Base-by-base conservation (phyloP, 1,140 invertebrate genomes). In the Ceratina australensis region DNA sequence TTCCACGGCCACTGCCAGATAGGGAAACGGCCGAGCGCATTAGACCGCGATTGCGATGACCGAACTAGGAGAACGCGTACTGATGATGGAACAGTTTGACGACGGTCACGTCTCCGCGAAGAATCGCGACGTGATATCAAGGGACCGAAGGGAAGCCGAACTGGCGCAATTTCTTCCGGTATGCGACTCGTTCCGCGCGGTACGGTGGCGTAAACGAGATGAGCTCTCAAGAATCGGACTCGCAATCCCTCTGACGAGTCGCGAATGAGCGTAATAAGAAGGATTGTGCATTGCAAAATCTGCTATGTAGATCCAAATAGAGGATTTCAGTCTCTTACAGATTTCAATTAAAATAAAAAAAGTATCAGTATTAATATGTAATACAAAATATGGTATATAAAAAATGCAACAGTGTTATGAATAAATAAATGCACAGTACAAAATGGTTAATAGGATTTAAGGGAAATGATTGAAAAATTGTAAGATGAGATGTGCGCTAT, bases 51-150 rank as follows among this genome's bases (percentile, higher is more conserved):
- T 69, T 76, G 64, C 65, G 56, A 24, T 47, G 50, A 50, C 65
- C 73, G 56, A 76, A 50, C 24, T 69, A 57, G 28, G 33, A 42
- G 56, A 56, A 68, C 73, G 24, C 52, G 42, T n/a, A 26, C 52
- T 57, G 50, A 68, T 69, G 73, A 76, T 69, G 33, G 65, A 76
- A 69, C 65, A 47, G 73, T 67, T 76, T 50, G 65, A 76, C 26
- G 66, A 26, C 28, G 49, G 74, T 61, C 74, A 77, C 66, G 74
- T 71, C 28, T 33, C 49, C 73, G 33, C 54, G 65, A 60, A 57
- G 65, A 76, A 69, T 59, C 66, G 66, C 73, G 66, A 69, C 54
- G 60, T 60, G 52, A 69, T 75, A 22, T 16, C 47, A 24, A n/a
- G 50, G 52, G 68, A 47, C 67, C 68, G 52, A 68, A 42, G 33